Conservation (phyloP, 2,113 vertebrate genomes). For the Pluvianellus socialis region DNA sequence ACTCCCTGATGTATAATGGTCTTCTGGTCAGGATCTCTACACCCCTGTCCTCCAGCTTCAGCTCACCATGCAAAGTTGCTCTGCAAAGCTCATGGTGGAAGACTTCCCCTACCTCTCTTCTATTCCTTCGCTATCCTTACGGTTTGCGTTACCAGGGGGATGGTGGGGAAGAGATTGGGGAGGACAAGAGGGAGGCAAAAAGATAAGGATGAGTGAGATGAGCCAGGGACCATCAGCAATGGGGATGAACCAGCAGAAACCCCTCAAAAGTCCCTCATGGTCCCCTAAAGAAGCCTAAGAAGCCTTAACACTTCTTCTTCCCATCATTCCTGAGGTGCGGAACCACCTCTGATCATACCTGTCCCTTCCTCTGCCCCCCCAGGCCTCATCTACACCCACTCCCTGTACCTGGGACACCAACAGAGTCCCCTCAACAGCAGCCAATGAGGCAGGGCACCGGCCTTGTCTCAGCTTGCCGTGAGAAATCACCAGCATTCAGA, state of each 20-base stretch:
- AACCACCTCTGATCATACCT: neutral
- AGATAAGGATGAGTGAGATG: neutral
- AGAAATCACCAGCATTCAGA: neutral
- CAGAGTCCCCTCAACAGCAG: neutral
- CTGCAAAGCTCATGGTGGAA: neutral
- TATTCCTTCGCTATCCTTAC: neutral
- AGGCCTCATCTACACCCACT: neutral
- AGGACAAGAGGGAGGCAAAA: neutral
- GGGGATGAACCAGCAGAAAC: neutral
- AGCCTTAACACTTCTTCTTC: neutral
- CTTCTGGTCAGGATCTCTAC: neutral
- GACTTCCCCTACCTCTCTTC: neutral
- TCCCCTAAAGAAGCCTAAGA: neutral
- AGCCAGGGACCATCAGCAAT: neutral
- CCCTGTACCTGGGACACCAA: neutral
- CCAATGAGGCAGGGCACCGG: neutral
- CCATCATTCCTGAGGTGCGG: neutral
- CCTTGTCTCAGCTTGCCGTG: neutral
- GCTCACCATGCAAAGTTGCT: neutral
- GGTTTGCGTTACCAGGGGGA: fast-evolving
- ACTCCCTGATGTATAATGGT: neutral
- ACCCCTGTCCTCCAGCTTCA: neutral
- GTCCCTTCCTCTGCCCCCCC: neutral
- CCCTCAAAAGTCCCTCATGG: neutral
- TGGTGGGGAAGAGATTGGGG: neutral